Base-by-base conservation (phyloP, 2,113 vertebrate species). In the Ailuropoda melanoleuca region DNA sequence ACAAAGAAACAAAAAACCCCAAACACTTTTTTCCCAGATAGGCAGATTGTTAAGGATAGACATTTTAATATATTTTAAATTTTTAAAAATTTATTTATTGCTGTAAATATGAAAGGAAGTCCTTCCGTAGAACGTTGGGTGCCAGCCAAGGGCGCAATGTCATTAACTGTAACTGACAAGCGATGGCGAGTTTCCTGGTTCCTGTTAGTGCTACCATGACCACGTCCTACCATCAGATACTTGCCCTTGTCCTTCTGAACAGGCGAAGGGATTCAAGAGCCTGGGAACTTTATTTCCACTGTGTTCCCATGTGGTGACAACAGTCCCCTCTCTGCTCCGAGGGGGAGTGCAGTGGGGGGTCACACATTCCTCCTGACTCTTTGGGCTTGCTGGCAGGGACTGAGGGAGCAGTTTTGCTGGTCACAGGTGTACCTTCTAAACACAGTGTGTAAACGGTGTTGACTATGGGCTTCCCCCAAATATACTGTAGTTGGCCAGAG, bases 321-420 rank as follows among this genome's bases (percentile, higher is more conserved):
- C 23, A 18, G 3, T 13, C 37, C 2, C 0, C 29, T 24, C 18
- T 11, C 9, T 58, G 26, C 64, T 39, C 13, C 3, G 3, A 31
- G n/a, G 34, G 13, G 18, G 19, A 4, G 18, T 29, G 50, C 24
- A 8, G 23, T 14, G 24, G 62, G n/a, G 85, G n/a, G 55, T 26
- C 3, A 14, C 12, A 6, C 21, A 0, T 23, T 29, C 66, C 66
- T 87, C n/a, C 58, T 26, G 66, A 37, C 56, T 34, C 50, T 24
- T 2, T 8, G 46, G 88, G 23, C 43, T 3, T 23, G 60, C 46
- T 19, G 12, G 9, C 53, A 18, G 58, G 70, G 21, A 29, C 21
- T 1, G 39, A 68, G 39, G 64, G 34, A 46, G 2, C 12, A 12
- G 26, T 74, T 72, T 29, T n/a, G 66, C 82, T 56, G 66, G 50